Percentiles rank a stretch among this genome's conserved stretches.
These are phyloP conservation scores for Falco biarmicus DNA, from an alignment of 2,797 vertebrate genomes.

Conservation along the genomic window DNA sequence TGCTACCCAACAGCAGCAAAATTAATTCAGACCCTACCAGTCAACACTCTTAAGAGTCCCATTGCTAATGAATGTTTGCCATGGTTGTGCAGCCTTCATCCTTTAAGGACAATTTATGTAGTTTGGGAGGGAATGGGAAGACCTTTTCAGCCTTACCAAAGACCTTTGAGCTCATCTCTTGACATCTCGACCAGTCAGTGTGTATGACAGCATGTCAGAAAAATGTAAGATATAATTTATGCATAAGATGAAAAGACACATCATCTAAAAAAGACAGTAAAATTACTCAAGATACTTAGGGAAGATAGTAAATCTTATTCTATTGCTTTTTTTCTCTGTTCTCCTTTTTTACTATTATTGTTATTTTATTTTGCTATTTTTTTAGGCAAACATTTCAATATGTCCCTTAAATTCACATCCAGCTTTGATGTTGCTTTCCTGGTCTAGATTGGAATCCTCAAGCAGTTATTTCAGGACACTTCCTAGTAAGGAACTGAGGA, in stretches of 20 bases:
- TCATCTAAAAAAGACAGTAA: background rate
- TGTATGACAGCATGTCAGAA: background rate
- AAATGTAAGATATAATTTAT: background rate
- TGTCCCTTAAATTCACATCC: background rate
- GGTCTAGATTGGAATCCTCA: background rate
- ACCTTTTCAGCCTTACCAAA: background rate
- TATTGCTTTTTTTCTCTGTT: background rate
- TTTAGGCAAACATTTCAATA: background rate
- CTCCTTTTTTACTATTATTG: background rate
- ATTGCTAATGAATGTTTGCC: background rate
- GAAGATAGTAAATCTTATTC: background rate
- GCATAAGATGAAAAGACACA: background rate
- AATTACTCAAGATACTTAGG: background rate
- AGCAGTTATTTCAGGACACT: background rate
- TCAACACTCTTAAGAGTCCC: background rate
- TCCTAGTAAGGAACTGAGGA: background rate
- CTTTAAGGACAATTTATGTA: background rate
- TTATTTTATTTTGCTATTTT: background rate
- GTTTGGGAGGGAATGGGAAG: background rate
- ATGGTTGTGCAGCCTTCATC: background rate
- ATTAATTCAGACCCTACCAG: background rate
- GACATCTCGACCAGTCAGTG: background rate
- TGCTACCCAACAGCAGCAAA: background rate
- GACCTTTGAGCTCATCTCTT: background rate
- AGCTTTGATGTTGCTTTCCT: background rate